Evolutionary conservation across 1,140 invertebrate genomes (phyloP).

Genomic region (Drosophila seguyi): DNA sequence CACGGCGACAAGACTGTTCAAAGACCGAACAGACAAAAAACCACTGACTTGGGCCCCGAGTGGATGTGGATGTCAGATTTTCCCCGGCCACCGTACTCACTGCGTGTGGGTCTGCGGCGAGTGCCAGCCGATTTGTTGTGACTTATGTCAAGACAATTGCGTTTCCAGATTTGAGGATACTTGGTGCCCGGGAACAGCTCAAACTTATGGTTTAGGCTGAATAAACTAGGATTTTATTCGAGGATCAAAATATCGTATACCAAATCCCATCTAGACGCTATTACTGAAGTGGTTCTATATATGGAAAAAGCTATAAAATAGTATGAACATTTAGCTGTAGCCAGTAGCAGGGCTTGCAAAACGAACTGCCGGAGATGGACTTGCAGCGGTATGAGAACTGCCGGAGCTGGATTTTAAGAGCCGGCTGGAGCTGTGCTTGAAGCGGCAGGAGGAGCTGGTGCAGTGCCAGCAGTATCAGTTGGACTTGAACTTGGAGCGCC

Average conservation of each 20-base stretch:
- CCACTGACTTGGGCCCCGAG: conserved; percentile 61
- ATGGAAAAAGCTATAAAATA: too few species aligned
- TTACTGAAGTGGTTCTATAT: background rate
- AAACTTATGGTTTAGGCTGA: conserved; percentile 7
- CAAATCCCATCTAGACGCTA: conserved; percentile 46
- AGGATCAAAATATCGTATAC: conserved; percentile 36
- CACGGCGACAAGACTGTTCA: conserved; percentile 48
- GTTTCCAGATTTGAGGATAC: conserved; percentile 21
- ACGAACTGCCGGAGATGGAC: background rate
- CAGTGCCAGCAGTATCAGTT: background rate
- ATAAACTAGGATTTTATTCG: conserved; percentile 15
- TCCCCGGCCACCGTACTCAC: conserved; percentile 29
- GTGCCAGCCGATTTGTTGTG: conserved; percentile 81
- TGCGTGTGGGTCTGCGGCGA: conserved; percentile 71
- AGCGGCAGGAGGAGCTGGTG: too few species aligned
- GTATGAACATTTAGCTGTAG: background rate
- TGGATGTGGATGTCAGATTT: conserved; percentile 23
- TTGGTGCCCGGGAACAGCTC: background rate
- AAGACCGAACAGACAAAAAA: conserved; percentile 55
- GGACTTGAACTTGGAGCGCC: background rate
- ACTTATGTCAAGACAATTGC: conserved; percentile 79
- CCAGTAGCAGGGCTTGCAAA: background rate
- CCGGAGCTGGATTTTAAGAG: background rate
- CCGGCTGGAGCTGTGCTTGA: background rate
- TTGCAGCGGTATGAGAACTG: too few species aligned